Evolutionary conservation across 2,888 invertebrate genomes (phyloP), one percentile per base, ranked within the genome.

Genomic region (Nomada hirtipes): DNA sequence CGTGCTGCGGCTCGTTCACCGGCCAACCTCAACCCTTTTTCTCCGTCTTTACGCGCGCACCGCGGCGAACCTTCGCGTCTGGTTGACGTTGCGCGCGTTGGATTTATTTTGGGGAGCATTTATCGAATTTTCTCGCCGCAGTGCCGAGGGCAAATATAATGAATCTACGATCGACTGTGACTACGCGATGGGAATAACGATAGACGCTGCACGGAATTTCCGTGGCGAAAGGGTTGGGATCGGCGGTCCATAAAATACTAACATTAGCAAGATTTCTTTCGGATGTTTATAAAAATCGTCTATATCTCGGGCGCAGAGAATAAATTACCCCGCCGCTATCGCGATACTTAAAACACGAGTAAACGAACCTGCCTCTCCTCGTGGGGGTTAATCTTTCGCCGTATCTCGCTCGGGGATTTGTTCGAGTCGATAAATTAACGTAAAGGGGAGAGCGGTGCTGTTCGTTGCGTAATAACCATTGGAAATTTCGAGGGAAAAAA

Each of bases 391-490:
- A 64, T 79, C 64, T 67, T 18, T n/a, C 55, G 55, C 42, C 36
- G 61, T 61, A 55, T 52, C 74, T 65, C n/a, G 65, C 60, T 61
- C 61, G n/a, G 10, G 57, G 80, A 67, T 80, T 44, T 44, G 55
- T 55, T 50, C 53, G 61, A n/a, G 36, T 63, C 76, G 78, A 63
- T 80, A 80, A 80, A 79, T 80, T 79, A 68, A 71, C 2, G 50
- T 4, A 23, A 67, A 52, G 50, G 47, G 50, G 18, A 29, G 23
- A 52, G 13, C 36, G 7, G 50, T 26, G 26, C 26, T 26, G 57
- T n/a, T 57, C 76, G 70, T 83, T 83, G 73, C 83, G 78, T 83
- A 83, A 83, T 83, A 67, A 74, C 59, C 64, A 74, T 77, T 65
- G 26, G 61, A 76, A 65, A 65, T 72, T 82, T 76, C 23, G 59